A percentile compares a stretch with the other conserved stretches of the same genome.
phyloP scores from a whole-genome alignment of 1,140 invertebrate species.

The Sminthurinus signatus region DNA sequence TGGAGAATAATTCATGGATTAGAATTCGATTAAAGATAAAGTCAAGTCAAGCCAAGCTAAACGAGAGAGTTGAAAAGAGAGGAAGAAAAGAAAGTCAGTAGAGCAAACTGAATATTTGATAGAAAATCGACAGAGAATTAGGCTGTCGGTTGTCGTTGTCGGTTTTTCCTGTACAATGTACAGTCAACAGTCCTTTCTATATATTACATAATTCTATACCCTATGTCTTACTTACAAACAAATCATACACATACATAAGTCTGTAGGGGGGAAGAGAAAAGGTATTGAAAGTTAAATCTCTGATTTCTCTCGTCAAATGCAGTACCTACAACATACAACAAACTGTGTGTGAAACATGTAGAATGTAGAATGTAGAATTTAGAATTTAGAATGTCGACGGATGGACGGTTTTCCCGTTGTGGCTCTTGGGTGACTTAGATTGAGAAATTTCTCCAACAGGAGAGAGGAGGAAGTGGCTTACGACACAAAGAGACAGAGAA shows the following conservation, averaged over 20 bases:
- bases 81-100: slow-evolving; percentile 26
- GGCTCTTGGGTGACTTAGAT: slow-evolving; percentile 19
- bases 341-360: too few relatives aligned
- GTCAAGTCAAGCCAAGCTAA: too few relatives aligned
- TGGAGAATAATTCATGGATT: slow-evolving; percentile 25
- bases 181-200: too few relatives aligned
- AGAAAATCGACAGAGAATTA: slow-evolving; percentile 31
- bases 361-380: too few relatives aligned
- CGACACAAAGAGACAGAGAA: neutral
- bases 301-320: slow-evolving; percentile 9
- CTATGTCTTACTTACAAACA: too few relatives aligned
- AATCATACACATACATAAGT: too few relatives aligned
- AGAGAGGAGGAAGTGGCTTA: neutral
- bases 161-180: too few relatives aligned
- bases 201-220: too few relatives aligned
- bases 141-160: too few relatives aligned
- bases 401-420: slow-evolving; percentile 21
- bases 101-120: slow-evolving; percentile 29
- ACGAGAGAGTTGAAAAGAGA: slow-evolving; percentile 8
- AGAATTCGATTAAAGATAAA: slow-evolving; percentile 28
- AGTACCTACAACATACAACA: too few relatives aligned
- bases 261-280: slow-evolving; percentile 27
- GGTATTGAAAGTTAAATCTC: slow-evolving; percentile 31
- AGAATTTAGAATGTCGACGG: too few relatives aligned
- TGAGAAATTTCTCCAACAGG: slow-evolving; percentile 10